Evolutionary conservation across 2,113 vertebrate species (phyloP), one percentile per base, ranked within the genome.

Genomic region (Platysteira castanea): DNA sequence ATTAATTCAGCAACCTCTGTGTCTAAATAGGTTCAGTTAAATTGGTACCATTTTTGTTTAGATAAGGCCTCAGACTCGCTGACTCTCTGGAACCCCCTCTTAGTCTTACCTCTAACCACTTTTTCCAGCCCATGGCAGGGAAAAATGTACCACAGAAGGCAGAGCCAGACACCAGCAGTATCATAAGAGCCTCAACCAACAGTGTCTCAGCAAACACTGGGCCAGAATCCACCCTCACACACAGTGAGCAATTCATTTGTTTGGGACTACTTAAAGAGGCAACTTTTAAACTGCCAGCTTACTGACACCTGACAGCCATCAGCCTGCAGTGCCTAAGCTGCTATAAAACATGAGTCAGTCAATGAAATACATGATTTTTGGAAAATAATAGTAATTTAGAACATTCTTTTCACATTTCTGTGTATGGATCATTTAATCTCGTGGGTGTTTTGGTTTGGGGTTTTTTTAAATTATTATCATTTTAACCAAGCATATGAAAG

Each of bases 41-140:
- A 94, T 90, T 93, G 88, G 88, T 92, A 89, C 60, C 52, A 57
- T 82, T 90, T 94, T 71, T 96, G 88, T 96, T 96, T 97, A 96
- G 90, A 96, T 92, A 93, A 96, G 77, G 83, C 95, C 96, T 97
- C 96, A 96, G 96, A 97, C 96, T 96, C 86, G 89, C 90, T 97
- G 96, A 73, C 94, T 97, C 90, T 93, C 88, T 92, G 86, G 93
- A 96, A 95, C 60, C 86, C 80, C 92, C 92, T 95, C 90, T 94
- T 91, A 96, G 94, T 93, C 96, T 94, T 96, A 96, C 95, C 95
- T 97, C 96, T 97, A 96, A 97, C 95, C 91, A 77, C 95, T 96
- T 96, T 97, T 97, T 97, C 96, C 95, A 96, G 86, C 68, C 92
- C 69, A 94, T 93, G 86, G 96, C 83, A 95, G 90, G 89, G 88